These are phyloP conservation scores for Paramuricea clavata DNA, from an alignment of 92 coral and sea anemone genomes.

Conservation along the genomic window DNA sequence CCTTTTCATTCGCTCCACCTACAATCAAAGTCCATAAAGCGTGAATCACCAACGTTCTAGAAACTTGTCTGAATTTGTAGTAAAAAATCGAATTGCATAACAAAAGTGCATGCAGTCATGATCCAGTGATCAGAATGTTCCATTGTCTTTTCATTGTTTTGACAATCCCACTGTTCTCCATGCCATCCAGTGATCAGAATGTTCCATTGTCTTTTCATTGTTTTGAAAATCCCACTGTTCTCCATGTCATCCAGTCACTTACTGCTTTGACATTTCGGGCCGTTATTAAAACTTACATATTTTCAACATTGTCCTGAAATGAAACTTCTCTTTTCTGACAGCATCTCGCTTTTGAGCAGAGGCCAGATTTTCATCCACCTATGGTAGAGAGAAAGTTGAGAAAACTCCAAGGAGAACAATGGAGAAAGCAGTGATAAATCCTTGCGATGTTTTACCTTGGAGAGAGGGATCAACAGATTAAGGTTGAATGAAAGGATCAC, in stretches of 20 bases:
- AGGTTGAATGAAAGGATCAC: conserved; percentile 95
- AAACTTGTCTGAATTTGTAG: neutral
- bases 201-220: no score
- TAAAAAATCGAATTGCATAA: no score
- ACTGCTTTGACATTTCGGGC: no score
- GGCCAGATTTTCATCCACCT: conserved; percentile 97
- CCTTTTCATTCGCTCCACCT: conserved; percentile 38
- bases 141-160: no score
- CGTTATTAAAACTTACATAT: conserved; percentile 94
- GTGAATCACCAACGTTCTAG: neutral
- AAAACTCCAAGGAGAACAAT: neutral
- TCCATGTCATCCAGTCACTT: no score
- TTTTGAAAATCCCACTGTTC: no score
- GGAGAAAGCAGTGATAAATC: neutral
- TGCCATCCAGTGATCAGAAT: no score
- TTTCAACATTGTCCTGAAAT: conserved; percentile 88
- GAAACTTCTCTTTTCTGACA: conserved; percentile 82
- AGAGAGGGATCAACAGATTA: conserved; percentile 86
- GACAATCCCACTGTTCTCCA: no score
- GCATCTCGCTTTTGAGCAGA: conserved; percentile 90
- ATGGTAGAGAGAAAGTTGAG: neutral
- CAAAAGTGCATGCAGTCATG: no score
- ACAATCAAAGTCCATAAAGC: neutral
- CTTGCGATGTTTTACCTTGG: conserved; percentile 75
- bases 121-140: no score